Percentiles rank a stretch among this genome's conserved stretches.
phyloP scores from a whole-genome alignment of 1,140 invertebrate species.

The Habropoda laboriosa region DNA sequence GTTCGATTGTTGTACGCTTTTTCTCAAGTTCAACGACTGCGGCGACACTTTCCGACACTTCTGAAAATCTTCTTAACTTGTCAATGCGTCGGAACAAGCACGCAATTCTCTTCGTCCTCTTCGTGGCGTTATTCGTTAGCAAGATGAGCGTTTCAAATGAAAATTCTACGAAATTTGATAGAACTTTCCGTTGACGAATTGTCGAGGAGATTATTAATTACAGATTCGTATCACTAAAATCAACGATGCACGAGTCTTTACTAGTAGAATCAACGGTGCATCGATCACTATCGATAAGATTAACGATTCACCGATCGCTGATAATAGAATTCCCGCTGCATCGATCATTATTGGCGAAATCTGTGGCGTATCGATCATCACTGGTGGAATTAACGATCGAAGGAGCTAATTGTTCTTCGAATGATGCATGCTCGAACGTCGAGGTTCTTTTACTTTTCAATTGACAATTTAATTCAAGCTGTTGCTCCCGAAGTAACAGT shows the following conservation, averaged over 20 bases:
- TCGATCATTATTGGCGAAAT: not conserved
- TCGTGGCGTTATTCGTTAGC: not conserved
- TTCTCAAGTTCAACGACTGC: not conserved
- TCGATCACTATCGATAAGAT: not conserved
- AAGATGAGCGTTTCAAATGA: too few relatives aligned
- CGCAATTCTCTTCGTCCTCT: not conserved
- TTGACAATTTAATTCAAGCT: too few relatives aligned
- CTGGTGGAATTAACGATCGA: too few relatives aligned
- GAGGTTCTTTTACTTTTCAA: too few relatives aligned
- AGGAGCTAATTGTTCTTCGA: too few relatives aligned
- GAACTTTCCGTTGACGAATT: too few relatives aligned
- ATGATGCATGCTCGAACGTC: too few relatives aligned
- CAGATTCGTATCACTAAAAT: not conserved
- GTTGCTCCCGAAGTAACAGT: too few relatives aligned
- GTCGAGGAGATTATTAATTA: not conserved
- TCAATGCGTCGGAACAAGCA: not conserved
- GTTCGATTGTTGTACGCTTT: not conserved
- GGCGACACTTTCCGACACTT: not conserved
- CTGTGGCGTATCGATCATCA: not conserved
- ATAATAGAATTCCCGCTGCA: not conserved
- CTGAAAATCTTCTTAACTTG: not conserved
- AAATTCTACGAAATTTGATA: not conserved
- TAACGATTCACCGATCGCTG: not conserved
- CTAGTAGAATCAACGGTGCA: not conserved
- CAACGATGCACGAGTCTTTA: not conserved